These are phyloP conservation scores for Acropora yongei DNA, from an alignment of 64 coral and sea anemone species.

Conservation along the genomic window DNA sequence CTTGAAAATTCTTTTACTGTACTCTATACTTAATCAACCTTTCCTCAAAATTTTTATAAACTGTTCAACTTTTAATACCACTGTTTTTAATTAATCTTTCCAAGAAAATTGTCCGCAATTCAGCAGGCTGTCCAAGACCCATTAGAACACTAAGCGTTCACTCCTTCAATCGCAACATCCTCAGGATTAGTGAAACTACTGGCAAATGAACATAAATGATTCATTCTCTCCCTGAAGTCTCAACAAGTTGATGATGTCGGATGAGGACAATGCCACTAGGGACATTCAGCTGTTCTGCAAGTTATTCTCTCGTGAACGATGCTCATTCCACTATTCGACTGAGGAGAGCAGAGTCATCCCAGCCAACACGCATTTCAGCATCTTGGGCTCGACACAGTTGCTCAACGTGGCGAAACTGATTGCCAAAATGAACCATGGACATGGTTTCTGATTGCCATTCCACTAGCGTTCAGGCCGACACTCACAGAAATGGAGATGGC, in stretches of 20 bases:
- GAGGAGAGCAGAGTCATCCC: neutral
- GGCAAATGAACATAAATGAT: constrained; percentile 15
- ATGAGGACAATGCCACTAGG: constrained; percentile 41
- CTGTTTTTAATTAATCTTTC: neutral
- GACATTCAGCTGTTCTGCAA: constrained; percentile 7
- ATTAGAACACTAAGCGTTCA: constrained; percentile 13
- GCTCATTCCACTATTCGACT: constrained; percentile 24
- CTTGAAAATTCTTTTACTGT: neutral
- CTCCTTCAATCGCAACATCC: constrained; percentile 21
- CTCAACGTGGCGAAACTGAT: constrained; percentile 21
- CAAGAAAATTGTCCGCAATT: constrained; percentile 43
- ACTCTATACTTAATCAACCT: neutral
- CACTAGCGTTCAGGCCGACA: constrained; percentile 33
- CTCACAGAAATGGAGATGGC: constrained; percentile 30
- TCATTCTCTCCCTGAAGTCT: constrained; percentile 26
- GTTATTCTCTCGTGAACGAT: neutral
- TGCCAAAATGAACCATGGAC: constrained; percentile 32
- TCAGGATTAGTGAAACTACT: constrained; percentile 41
- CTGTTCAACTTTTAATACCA: neutral
- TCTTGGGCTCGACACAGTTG: constrained; percentile 40
- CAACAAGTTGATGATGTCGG: constrained; percentile 56
- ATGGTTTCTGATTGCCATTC: constrained; percentile 28
- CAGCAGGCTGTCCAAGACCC: constrained; percentile 30
- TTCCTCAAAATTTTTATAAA: neutral
- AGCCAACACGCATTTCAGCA: constrained; percentile 8